phyloP scores from a whole-genome alignment of 2,113 vertebrate genomes.

The Anoplopoma fimbria region DNA sequence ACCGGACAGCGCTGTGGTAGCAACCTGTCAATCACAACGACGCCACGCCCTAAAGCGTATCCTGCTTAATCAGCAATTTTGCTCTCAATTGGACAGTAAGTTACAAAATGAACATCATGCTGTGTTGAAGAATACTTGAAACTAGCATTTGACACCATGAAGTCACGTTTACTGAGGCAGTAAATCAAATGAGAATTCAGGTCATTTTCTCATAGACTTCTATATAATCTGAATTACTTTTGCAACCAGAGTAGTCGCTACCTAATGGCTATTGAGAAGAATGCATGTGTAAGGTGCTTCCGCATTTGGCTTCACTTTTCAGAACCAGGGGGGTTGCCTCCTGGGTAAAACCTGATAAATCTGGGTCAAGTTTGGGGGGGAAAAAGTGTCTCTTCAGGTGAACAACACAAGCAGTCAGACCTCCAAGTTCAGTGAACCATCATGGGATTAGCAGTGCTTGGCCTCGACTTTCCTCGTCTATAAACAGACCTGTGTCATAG shows the following conservation, averaged over 20 bases:
- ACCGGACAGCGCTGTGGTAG: no score
- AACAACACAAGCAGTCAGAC: conserved; percentile 18
- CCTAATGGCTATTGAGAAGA: not conserved
- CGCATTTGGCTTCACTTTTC: not conserved
- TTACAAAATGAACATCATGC: no score
- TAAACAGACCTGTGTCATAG: conserved; percentile 71
- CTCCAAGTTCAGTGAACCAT: conserved; percentile 30
- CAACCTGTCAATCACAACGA: not conserved
- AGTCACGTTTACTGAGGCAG: not conserved
- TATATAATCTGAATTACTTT: not conserved
- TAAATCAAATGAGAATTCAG: not conserved
- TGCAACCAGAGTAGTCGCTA: no score
- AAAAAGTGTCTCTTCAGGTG: conserved; percentile 48
- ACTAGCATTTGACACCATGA: no score
- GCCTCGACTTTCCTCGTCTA: conserved; percentile 62
- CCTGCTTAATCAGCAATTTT: not conserved
- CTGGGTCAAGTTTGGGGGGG: conserved; percentile 28
- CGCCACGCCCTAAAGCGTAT: not conserved
- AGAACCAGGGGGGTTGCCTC: not conserved
- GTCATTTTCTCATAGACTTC: not conserved
- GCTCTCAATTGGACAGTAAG: not conserved
- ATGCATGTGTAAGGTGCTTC: not conserved
- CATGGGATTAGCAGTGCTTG: conserved; percentile 57
- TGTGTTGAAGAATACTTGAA: no score
- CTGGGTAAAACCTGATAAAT: not conserved